Percentiles rank a stretch among this genome's conserved stretches.
Evolutionary conservation across 2,888 invertebrate species (phyloP).

Genomic region (Sisyra terminalis): DNA sequence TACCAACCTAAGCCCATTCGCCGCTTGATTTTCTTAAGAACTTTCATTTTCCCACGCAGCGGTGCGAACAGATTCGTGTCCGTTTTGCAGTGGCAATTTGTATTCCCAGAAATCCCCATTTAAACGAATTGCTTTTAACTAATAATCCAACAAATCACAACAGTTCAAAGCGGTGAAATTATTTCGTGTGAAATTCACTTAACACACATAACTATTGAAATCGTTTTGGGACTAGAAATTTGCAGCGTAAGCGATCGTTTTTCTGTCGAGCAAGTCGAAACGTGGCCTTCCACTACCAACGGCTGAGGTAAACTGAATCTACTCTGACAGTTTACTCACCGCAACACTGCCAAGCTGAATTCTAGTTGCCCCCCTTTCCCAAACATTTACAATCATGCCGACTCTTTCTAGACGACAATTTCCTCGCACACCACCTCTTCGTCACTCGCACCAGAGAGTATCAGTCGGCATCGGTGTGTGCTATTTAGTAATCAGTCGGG

Average conservation of each 20-base stretch:
- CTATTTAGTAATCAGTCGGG: neutral
- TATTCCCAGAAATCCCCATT: conserved; percentile 26
- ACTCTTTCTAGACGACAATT: no score
- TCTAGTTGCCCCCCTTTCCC: no score
- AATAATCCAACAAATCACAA: neutral
- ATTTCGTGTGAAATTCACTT: neutral
- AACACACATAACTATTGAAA: neutral
- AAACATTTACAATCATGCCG: no score
- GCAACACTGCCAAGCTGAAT: no score
- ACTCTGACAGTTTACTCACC: no score
- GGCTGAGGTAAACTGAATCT: neutral
- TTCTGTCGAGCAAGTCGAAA: no score
- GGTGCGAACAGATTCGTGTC: conserved; percentile 28
- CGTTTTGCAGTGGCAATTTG: conserved; percentile 22
- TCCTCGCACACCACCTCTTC: no score
- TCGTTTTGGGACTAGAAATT: neutral
- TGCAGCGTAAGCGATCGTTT: neutral
- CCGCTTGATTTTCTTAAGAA: conserved; percentile 75
- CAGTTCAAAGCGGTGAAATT: neutral
- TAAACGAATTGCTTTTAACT: neutral
- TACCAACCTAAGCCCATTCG: conserved; percentile 76
- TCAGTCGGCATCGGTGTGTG: neutral
- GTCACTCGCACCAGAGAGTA: no score
- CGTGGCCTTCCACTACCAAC: neutral
- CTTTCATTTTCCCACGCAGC: conserved; percentile 62